A percentile compares a stretch with the other conserved stretches of the same genome.
Conservation (phyloP, 2,113 vertebrate genomes). For the Psammodynastes pulverulentus region DNA sequence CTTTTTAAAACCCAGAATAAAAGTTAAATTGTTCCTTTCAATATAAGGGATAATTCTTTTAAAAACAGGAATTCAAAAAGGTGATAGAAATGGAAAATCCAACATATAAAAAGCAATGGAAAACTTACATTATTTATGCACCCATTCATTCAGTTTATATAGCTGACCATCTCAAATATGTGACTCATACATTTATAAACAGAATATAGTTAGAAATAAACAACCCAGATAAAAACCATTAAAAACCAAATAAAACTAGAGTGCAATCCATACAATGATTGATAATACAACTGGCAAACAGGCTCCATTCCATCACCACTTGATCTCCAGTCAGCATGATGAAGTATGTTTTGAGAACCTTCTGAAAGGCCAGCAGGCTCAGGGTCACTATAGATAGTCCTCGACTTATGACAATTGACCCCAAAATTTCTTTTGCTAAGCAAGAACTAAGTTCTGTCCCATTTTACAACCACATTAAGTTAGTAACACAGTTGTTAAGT, state of each 20-base stretch:
- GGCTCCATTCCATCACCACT: neutral
- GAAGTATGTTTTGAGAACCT: neutral
- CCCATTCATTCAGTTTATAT: neutral
- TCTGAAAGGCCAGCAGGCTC: neutral
- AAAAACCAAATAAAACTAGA: neutral
- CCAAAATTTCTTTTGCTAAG: neutral
- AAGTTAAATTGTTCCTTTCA: neutral
- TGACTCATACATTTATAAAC: neutral
- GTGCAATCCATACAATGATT: neutral
- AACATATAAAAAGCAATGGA: neutral
- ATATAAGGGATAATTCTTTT: neutral
- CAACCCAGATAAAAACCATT: neutral
- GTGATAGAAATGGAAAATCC: neutral
- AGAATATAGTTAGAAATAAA: neutral
- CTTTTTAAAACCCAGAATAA: neutral
- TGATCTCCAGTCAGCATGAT: neutral
- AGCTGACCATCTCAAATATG: neutral
- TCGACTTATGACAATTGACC: neutral
- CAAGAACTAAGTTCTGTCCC: neutral
- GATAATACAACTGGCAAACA: neutral
- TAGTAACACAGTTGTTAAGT: neutral
- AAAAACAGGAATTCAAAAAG: neutral
- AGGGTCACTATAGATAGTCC: neutral
- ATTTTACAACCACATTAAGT: neutral
- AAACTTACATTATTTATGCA: neutral